Conservation (phyloP, 2,888 invertebrate genomes). For the Acrocera orbiculus region DNA sequence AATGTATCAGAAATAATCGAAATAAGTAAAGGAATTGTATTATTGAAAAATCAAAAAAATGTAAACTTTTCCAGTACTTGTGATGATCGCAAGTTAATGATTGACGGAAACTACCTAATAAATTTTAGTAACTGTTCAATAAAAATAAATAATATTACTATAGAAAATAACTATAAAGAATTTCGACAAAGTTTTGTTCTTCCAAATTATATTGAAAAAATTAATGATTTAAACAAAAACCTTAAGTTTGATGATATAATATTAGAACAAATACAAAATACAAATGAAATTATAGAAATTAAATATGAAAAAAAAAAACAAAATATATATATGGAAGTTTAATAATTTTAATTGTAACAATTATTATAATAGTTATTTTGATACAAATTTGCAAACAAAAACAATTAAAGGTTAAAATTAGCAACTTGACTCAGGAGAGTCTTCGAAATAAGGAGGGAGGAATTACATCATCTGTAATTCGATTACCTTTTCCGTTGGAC, state of each 20-base stretch:
- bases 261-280: conserved; percentile 4
- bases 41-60: conserved; percentile 2
- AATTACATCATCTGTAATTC: not conserved
- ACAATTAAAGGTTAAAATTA: conserved; percentile 3
- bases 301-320: conserved; percentile 3
- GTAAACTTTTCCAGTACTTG: conserved; percentile 2
- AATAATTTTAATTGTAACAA: not conserved
- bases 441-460: not conserved
- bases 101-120: conserved; percentile 2
- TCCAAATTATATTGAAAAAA: conserved; percentile 2
- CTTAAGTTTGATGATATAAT: conserved; percentile 1
- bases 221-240: conserved; percentile 4
- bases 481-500: too few relatives aligned
- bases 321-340: conserved; percentile 1
- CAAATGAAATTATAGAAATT: conserved; percentile 5
- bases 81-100: conserved; percentile 1
- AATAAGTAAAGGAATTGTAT: conserved; percentile 1
- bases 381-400: not conserved
- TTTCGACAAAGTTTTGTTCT: conserved; percentile 5
- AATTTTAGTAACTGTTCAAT: conserved; percentile 5
- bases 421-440: conserved; percentile 5
- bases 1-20: conserved; percentile 4
- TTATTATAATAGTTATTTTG: not conserved
- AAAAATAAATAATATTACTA: conserved; percentile 1
- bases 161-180: conserved; percentile 3